phyloP scores from a whole-genome alignment of 2,113 vertebrate species.

The Eulemur macaco region DNA sequence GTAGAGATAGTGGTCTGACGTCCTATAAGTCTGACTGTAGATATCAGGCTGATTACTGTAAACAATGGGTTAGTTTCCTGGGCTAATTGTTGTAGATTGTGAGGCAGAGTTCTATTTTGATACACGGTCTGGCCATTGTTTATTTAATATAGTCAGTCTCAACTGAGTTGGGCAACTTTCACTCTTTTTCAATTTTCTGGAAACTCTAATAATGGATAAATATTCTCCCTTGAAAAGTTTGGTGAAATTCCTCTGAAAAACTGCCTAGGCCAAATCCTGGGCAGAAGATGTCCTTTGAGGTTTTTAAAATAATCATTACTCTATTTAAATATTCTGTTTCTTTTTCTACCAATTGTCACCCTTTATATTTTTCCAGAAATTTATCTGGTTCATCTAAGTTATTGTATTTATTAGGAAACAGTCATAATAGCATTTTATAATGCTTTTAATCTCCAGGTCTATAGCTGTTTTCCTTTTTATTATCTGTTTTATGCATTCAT shows the following conservation, averaged over 20 bases:
- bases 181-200: background rate
- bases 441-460: background rate
- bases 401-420: background rate
- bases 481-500: background rate
- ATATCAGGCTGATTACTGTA: background rate
- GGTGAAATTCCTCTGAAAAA: background rate
- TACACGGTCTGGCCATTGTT: background rate
- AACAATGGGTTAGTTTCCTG: background rate
- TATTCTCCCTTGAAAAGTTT: slow-evolving; percentile 9
- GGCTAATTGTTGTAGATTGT: background rate
- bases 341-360: background rate
- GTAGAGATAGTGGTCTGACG: background rate
- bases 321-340: background rate
- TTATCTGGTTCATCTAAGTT: background rate
- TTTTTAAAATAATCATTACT: background rate
- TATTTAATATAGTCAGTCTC: background rate
- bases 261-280: background rate
- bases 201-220: background rate
- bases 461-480: background rate
- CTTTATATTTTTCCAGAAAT: background rate
- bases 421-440: background rate
- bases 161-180: background rate
- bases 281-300: background rate
- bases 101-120: background rate
- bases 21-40: background rate